A percentile compares a stretch with the other conserved stretches of the same genome.
Conservation (phyloP, 35 echinoderm and acorn worm species). For the Chiridota heheva region DNA sequence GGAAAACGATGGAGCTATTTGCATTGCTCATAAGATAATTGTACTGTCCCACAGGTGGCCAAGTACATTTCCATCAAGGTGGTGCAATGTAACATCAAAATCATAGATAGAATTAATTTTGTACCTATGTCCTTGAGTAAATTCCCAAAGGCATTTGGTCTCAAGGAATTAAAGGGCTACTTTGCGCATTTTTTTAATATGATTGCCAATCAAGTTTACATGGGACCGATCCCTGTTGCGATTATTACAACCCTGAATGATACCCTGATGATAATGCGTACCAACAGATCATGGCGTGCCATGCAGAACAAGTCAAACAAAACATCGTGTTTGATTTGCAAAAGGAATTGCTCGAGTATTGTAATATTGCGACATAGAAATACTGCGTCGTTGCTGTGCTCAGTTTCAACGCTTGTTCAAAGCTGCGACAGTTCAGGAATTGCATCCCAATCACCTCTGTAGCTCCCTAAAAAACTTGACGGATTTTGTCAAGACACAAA, state of each 20-base stretch:
- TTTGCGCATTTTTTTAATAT: constrained; percentile 15
- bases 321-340: constrained; percentile 23
- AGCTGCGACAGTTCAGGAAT: background rate
- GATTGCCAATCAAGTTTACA: constrained; percentile 17
- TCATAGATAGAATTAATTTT: constrained; percentile 28
- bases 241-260: constrained; percentile 2
- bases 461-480: background rate
- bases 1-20: no score
- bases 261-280: background rate
- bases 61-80: no score
- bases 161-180: constrained; percentile 24
- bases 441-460: background rate
- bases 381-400: constrained; percentile 8
- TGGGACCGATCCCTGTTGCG: constrained; percentile 12
- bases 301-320: background rate
- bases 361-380: constrained; percentile 25
- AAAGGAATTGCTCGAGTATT: constrained; percentile 6
- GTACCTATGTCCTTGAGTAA: constrained; percentile 10
- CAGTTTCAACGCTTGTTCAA: constrained; percentile 29
- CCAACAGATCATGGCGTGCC: background rate
- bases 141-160: constrained; percentile 28
- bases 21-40: no score
- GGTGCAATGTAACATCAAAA: background rate
- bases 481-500: background rate
- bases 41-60: no score